Evolutionary conservation across 2,113 vertebrate genomes (phyloP).

Genomic region (Ciconia stormi): DNA sequence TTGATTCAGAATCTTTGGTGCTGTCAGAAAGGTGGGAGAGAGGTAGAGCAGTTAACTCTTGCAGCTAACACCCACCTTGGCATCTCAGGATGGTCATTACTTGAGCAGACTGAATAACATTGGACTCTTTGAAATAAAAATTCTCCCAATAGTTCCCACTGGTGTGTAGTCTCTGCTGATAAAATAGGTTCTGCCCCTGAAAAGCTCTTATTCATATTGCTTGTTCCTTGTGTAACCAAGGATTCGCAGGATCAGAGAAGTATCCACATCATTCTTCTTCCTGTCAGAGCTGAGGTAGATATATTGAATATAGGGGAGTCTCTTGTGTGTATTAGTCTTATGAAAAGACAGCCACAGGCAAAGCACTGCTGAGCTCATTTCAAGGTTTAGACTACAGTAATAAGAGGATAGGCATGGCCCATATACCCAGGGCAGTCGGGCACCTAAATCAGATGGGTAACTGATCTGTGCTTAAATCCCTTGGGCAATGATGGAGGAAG

Average conservation of each 20-base stretch:
- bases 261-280: not conserved
- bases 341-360: not conserved
- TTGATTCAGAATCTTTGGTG: not conserved
- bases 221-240: not conserved
- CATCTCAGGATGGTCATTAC: not conserved
- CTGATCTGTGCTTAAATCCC: not conserved
- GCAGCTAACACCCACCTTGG: not conserved
- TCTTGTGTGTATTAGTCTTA: not conserved
- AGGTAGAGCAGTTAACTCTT: not conserved
- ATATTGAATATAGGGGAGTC: not conserved
- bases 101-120: not conserved
- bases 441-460: not conserved
- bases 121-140: not conserved
- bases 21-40: not conserved
- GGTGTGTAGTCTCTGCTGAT: not conserved
- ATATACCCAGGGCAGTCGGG: not conserved
- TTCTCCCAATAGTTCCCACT: not conserved
- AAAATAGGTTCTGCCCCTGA: not conserved
- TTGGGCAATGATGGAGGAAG: not conserved
- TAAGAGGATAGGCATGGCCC: not conserved
- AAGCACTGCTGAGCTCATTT: not conserved
- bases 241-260: not conserved
- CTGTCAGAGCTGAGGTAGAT: not conserved
- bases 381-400: not conserved
- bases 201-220: not conserved